phyloP scores from a whole-genome alignment of 2,113 vertebrate species.

The Callipepla californica region DNA sequence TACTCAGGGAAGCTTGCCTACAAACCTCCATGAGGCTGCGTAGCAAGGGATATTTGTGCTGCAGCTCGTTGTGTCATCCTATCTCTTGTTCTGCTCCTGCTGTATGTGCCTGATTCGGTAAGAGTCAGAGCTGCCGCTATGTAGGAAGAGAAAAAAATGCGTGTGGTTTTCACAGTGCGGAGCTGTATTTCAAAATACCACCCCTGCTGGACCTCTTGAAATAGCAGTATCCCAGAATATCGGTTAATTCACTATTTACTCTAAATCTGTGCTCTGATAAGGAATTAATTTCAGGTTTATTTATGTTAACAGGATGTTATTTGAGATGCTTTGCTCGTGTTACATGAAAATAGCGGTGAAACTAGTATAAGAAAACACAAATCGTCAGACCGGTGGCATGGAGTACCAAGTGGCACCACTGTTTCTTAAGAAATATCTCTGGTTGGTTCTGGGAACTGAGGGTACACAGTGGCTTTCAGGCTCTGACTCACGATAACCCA shows the following conservation, averaged over 20 bases:
- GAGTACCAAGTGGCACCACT: not conserved
- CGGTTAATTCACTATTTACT: slow-evolving; percentile 48
- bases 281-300: not conserved
- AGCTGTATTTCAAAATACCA: slow-evolving; percentile 16
- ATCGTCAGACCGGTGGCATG: not conserved
- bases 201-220: slow-evolving; percentile 31
- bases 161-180: slow-evolving; percentile 11
- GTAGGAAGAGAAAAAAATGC: slow-evolving; percentile 32
- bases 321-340: slow-evolving; percentile 21
- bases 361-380: not conserved
- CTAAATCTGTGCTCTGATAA: not conserved
- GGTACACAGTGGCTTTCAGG: not conserved
- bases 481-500: not conserved
- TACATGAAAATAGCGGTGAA: slow-evolving; percentile 1
- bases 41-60: not conserved
- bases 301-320: slow-evolving; percentile 33
- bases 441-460: not conserved
- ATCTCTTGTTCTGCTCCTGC: slow-evolving; percentile 5
- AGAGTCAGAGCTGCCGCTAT: slow-evolving; percentile 15
- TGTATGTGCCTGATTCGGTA: not conserved
- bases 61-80: not conserved
- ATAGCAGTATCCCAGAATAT: slow-evolving; percentile 47
- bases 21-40: not conserved
- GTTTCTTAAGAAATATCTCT: not conserved
- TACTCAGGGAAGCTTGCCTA: not conserved